Conservation (phyloP, 1,140 invertebrate species). For the Nymphalis io region DNA sequence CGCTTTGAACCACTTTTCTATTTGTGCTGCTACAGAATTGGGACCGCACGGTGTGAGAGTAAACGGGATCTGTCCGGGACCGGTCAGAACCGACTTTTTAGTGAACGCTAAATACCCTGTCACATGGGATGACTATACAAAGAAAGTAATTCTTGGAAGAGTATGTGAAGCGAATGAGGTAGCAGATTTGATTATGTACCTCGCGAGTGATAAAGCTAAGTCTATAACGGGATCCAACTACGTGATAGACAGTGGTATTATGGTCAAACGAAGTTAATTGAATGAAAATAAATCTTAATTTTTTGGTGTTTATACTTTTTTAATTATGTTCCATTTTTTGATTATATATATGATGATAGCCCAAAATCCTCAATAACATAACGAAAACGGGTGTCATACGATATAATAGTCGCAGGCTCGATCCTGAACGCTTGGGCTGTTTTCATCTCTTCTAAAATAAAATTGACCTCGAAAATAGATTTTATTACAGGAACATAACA, state of each 20-base stretch:
- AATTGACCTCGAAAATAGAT: too few relatives aligned
- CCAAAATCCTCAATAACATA: too few relatives aligned
- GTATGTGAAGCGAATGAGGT: conserved; percentile 85
- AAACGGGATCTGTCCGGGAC: conserved; percentile 34
- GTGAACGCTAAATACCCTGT: conserved; percentile 77
- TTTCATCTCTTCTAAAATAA: too few relatives aligned
- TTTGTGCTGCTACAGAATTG: background rate
- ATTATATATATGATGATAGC: too few relatives aligned
- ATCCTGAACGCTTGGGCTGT: too few relatives aligned
- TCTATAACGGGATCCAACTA: conserved; percentile 85
- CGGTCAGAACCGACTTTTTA: conserved; percentile 84
- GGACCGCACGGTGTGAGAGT: background rate
- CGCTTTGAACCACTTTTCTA: conserved; percentile 84
- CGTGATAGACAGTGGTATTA: conserved; percentile 37
- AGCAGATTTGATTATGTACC: conserved; percentile 86
- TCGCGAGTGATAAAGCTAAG: conserved; percentile 86
- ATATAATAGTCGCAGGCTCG: too few relatives aligned
- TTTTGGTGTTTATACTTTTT: background rate
- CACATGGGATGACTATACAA: conserved; percentile 82
- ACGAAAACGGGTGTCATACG: too few relatives aligned
- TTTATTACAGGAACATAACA: too few relatives aligned
- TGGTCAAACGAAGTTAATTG: conserved; percentile 3
- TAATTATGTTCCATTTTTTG: too few relatives aligned
- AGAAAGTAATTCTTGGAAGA: conserved; percentile 86
- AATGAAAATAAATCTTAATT: background rate